Percentiles rank a stretch among this genome's conserved stretches.
Evolutionary conservation across 2,888 invertebrate species (phyloP).

Genomic region (Amphiduros pacificus): DNA sequence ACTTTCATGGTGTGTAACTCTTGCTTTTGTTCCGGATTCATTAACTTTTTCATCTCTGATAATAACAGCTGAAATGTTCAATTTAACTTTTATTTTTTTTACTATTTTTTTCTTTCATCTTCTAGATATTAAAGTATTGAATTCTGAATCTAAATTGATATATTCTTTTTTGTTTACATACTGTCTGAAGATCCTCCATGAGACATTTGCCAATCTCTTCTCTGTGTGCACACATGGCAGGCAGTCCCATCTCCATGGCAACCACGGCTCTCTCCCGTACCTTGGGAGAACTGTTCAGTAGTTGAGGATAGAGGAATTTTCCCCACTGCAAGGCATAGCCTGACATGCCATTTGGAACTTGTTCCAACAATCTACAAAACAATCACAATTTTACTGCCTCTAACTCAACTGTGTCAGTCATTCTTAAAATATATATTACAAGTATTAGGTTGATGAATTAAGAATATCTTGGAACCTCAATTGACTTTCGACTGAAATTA

Average conservation of each 20-base stretch:
- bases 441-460: background rate
- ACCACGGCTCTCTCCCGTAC: conserved; percentile 39
- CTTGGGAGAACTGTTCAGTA: conserved; percentile 39
- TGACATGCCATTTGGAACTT: conserved; percentile 38
- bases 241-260: conserved; percentile 34
- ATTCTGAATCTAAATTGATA: no score
- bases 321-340: conserved; percentile 35
- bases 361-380: conserved; percentile 39
- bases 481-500: background rate
- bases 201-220: conserved; percentile 33
- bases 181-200: conserved; percentile 39
- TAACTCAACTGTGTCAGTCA: background rate
- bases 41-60: conserved; percentile 36
- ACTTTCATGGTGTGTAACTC: conserved; percentile 40
- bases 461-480: background rate
- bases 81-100: no score
- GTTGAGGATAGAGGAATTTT: conserved; percentile 35
- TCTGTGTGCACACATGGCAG: conserved; percentile 20
- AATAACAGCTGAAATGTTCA: background rate
- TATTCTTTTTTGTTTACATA: no score
- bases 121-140: no score
- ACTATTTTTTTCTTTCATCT: no score
- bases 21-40: conserved; percentile 33
- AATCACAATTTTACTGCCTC: background rate
- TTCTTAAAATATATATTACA: background rate